Evolutionary conservation across 92 coral and sea anemone genomes (phyloP), one percentile per base, ranked within the genome.

Genomic region (Micromussa lordhowensis): DNA sequence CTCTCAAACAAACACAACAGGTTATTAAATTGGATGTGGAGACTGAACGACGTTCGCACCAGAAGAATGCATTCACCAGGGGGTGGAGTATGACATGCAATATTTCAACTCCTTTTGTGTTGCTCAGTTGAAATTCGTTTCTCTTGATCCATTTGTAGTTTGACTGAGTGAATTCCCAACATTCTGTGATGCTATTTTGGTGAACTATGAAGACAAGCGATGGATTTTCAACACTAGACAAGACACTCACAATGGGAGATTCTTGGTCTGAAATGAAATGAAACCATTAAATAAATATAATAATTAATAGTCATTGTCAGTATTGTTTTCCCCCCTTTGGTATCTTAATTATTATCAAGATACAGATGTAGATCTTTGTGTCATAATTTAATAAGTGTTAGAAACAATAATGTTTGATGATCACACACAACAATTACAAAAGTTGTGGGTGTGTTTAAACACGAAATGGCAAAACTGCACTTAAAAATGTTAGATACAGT

Each of bases 41-140:
- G 19, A 80, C 68, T 15, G 94, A 89, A 30, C 99, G 98, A 48
- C 91, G 92, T 85, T 97, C 99, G 89, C 99, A 97, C 99, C 99
- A 97, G 75, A 97, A 92, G 34, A 97, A 85, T 32, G 90, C 85
- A n/a, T 91, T 89, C 2, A 91, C 92, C 16, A 92, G 86, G 14
- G 90, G 89, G 80, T 97, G 98, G n/a, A 92, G 82, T 16, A 83
- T 31, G 26, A 93, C 93, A 19, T 93, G 79, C 6, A 91, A 83
- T 28, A 97, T 92, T 90, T 89, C 89, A 17, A 94, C 93, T 22
- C 98, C 97, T 76, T 93, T 96, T 5, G 99, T 96, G 91, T 97
- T 97, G 77, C 98, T 97, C 5, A 97, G 94, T 69, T 93, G 98
- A 86, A 97, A 94, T 51, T 88, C 80, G 38, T 92, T 93, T 34